Base-by-base conservation (phyloP, 2,888 invertebrate genomes). In the Steinernema scapterisci region DNA sequence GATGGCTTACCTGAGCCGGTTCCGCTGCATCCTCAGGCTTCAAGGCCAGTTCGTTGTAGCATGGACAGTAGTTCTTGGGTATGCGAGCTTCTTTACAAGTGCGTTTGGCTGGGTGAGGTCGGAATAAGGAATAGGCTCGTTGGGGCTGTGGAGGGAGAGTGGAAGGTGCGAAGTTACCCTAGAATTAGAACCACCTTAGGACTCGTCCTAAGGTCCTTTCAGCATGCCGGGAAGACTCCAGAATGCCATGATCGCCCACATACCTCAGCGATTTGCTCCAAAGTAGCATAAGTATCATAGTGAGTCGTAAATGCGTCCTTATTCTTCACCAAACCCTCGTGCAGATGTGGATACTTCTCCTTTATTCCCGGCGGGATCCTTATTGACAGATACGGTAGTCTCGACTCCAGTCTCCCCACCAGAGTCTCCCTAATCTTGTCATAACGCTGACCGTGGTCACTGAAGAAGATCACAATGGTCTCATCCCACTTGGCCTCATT, bases 381-480 rank as follows among this genome's bases (percentile, higher is more conserved):
- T 6, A 89, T 76, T 45, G 85, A 85, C 76, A 88, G 79, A 74
- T 88, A 86, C 1, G 89, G 89, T 72, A 89, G 83, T 43, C 89
- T 78, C 48, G 88, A 88, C 77, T 89, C 89, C 21, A 89, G 82
- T 72, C 88, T 86, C 0, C 89, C 89, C 13, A 89, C 48, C n/a
- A 79, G 88, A 3, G 88, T 88, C 71, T 87, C 84, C 48, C 88
- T 80, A 38, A 89, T 88, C 51, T 81, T 79, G 25, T 88, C 89
- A 75, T 88, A 88, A 43, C 89, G 83, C 78, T 88, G 86, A 16
- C 89, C 89, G 77, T 89, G 89, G 76, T 89, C 89, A 74, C 88
- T 88, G 77, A 88, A 75, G 9, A 85, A 52, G 31, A 82, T 75
- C 11, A 82, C 71, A n/a, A 83, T 77, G 11, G 83, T 76, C 31